Base-by-base conservation (phyloP, 2,888 invertebrate species). In the Cephus spinipes region DNA sequence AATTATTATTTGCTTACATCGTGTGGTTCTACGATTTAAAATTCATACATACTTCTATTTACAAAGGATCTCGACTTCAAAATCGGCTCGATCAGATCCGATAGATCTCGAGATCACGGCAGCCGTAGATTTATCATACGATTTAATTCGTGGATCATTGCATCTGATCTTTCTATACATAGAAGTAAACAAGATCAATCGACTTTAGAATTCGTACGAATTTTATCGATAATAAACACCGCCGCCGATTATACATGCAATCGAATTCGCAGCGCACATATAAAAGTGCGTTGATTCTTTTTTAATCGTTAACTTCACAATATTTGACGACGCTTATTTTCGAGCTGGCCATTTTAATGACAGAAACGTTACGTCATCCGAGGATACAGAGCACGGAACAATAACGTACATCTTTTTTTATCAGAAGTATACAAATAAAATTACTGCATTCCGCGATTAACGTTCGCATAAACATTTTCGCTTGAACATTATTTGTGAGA, bases 1-100 rank as follows among this genome's bases (percentile, higher is more conserved):
- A 81, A 82, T 84, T 86, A 81, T 79, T 81, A 81, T 79, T 85
- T 78, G 78, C 82, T 86, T 85, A 84, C 80, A 84, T 84, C 81
- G 79, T 83, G 75, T 79, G 31, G 84, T 83, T 85, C 85, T 80
- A 82, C 81, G 83, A 77, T 81, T 83, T 81, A 81, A 83, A 86
- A 84, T 83, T 82, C 83, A 77, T 82, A 82, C 80, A 74, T 79
- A 74, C 69, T 75, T 77, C 34, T 80, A 81, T 80, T 81, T 79
- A 81, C 80, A 82, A 55, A 69, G 75, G 30, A 69, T 55, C 74
- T 73, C 80, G 79, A 79, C 75, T 78, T 69, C 75, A 69, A 4
- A 12, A 71, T 15, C 32, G 31, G 12, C 6, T 12, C 36, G 36
- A 36, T 12, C 11, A 9, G 69, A 31, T 30, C 31, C 69, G 30